Base-by-base conservation (phyloP, 2,113 vertebrate species). In the Himantopus leucocephalus region DNA sequence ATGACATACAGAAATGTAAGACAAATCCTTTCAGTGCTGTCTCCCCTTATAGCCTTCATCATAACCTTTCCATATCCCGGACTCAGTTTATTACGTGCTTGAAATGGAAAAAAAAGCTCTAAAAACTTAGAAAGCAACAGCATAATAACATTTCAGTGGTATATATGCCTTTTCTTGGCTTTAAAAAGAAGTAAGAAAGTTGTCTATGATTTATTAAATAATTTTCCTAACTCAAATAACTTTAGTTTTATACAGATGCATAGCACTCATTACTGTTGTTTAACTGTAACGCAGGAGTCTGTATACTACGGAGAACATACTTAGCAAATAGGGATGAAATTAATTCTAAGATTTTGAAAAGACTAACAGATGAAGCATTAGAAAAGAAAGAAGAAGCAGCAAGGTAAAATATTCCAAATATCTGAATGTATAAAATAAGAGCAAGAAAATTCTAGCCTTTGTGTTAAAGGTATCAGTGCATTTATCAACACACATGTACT, bases 281-380 rank as follows among this genome's bases (percentile, higher is more conserved):
- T 90, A 47, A 94, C 37, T 98, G 10, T 91, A 75, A 96, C 98
- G 83, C 97, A 98, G 98, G 97, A 97, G 94, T 88, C 81, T 94
- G 10, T 85, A 78, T 98, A 95, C 52, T 98, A 32, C 80, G 3
- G 78, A 98, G 97, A 94, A n/a, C 97, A 20, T 98, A 98, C 79
- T 75, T 97, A 80, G 48, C 92, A 92, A 96, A 97, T 93, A 93
- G 97, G 92, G 74, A 98, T 88, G 97, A 97, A 56, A 93, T 99
- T 93, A 95, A 99, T 85, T 59, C 88, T 23, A 94, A 98, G 27
- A 91, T 98, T 82, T 96, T 98, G 48, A 93, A 94, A 95, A 97
- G 98, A 77, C 77, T 98, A 90, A 68, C 94, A 82, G 91, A 97
- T 7, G 97, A 98, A 94, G 77, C 96, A 59, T 97, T 92, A 94